These are phyloP conservation scores for Vesta saturnalis DNA, from an alignment of 2,888 invertebrate species.

Conservation along the genomic window DNA sequence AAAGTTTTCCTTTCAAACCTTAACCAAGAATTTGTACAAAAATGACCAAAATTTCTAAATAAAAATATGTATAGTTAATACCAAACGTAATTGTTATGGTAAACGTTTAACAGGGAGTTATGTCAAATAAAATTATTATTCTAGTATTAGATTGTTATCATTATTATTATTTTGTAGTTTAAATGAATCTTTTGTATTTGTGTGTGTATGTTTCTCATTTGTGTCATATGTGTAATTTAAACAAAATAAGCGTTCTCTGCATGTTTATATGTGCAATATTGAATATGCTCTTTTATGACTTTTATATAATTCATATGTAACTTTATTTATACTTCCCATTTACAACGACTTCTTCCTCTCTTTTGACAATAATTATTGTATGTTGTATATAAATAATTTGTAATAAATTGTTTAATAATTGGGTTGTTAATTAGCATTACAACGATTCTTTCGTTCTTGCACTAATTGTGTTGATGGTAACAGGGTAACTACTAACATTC, in stretches of 20 bases:
- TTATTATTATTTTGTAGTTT: constrained; percentile 22
- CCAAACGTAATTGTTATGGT: too few relatives aligned
- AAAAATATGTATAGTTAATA: constrained; percentile 2
- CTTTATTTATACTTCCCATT: constrained; percentile 34
- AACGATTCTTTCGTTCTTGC: too few relatives aligned
- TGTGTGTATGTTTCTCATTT: constrained; percentile 24
- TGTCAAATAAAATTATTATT: background rate
- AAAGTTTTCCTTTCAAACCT: background rate
- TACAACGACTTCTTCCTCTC: constrained; percentile 54
- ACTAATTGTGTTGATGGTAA: too few relatives aligned
- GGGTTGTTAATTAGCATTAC: background rate
- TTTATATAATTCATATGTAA: constrained; percentile 22
- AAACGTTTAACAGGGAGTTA: background rate
- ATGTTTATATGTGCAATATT: constrained; percentile 27
- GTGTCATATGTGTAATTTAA: constrained; percentile 18
- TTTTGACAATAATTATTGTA: constrained; percentile 58
- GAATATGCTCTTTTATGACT: constrained; percentile 14
- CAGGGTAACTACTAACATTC: too few relatives aligned
- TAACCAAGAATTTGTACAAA: constrained; percentile 20
- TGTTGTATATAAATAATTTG: constrained; percentile 51
- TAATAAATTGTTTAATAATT: constrained; percentile 36
- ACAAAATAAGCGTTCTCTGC: constrained; percentile 18
- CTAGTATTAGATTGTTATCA: constrained; percentile 7
- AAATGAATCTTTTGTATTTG: constrained; percentile 19
- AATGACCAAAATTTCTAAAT: constrained; percentile 40